Conservation (phyloP, 1,140 invertebrate genomes). For the Periplaneta americana region DNA sequence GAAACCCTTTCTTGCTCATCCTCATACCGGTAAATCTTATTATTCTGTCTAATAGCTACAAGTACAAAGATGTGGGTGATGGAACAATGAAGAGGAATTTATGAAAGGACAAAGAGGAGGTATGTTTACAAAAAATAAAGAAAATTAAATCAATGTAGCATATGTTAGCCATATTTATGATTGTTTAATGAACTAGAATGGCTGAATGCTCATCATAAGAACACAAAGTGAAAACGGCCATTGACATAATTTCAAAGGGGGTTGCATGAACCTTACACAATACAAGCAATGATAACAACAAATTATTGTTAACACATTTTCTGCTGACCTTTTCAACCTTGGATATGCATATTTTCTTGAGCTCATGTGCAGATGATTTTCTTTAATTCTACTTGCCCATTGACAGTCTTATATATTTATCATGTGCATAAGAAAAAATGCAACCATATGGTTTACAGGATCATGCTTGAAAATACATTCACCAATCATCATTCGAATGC, state of each 20-base stretch:
- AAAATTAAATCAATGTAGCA: not conserved
- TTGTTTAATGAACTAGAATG: conserved; percentile 10
- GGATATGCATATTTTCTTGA: not conserved
- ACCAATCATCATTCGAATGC: not conserved
- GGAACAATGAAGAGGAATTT: too few relatives aligned
- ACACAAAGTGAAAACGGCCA: not conserved
- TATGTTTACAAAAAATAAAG: not conserved
- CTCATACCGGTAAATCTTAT: too few relatives aligned
- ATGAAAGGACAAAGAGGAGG: too few relatives aligned
- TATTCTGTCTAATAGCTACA: too few relatives aligned
- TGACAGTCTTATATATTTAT: not conserved
- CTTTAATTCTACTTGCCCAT: not conserved
- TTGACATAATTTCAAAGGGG: not conserved
- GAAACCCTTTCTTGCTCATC: too few relatives aligned
- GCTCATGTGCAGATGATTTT: not conserved
- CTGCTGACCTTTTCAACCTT: not conserved
- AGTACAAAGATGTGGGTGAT: too few relatives aligned
- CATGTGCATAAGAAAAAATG: not conserved
- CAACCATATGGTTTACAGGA: not conserved
- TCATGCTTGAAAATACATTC: not conserved
- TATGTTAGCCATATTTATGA: not conserved
- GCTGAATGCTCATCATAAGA: conserved; percentile 4
- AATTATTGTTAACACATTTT: not conserved
- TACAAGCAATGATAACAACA: conserved; percentile 4
- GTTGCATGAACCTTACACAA: not conserved